Evolutionary conservation across 2,797 vertebrate genomes (phyloP).

Genomic region (Tokudaia muenninki): DNA sequence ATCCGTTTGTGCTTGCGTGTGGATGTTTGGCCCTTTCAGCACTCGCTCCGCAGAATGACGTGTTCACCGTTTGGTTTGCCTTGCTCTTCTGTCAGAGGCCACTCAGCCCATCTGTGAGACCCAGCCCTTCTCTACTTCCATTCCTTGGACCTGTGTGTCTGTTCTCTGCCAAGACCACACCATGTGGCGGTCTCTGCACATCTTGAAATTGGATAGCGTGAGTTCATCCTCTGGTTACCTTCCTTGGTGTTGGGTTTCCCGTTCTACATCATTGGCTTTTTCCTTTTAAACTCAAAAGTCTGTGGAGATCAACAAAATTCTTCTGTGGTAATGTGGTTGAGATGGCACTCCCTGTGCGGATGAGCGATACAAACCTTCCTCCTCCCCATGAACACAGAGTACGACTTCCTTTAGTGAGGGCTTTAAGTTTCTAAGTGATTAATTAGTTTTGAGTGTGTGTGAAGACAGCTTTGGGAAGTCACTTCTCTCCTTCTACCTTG

Average conservation of each 20-base stretch:
- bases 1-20: background rate
- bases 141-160: background rate
- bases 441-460: background rate
- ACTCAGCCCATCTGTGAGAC: no score
- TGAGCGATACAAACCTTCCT: background rate
- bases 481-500: background rate
- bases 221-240: background rate
- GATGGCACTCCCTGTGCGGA: background rate
- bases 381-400: background rate
- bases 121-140: rapidly evolving
- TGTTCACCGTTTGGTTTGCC: background rate
- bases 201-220: background rate
- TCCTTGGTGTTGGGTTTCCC: background rate
- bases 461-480: background rate
- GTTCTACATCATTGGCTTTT: background rate
- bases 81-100: background rate
- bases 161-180: no score
- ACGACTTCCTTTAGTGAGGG: background rate
- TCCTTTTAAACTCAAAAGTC: background rate
- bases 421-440: background rate
- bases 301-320: background rate
- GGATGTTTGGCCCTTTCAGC: background rate
- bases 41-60: background rate
- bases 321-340: background rate
- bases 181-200: no score